Conservation (phyloP, 2,888 invertebrate species). For the Cabera pusaria region DNA sequence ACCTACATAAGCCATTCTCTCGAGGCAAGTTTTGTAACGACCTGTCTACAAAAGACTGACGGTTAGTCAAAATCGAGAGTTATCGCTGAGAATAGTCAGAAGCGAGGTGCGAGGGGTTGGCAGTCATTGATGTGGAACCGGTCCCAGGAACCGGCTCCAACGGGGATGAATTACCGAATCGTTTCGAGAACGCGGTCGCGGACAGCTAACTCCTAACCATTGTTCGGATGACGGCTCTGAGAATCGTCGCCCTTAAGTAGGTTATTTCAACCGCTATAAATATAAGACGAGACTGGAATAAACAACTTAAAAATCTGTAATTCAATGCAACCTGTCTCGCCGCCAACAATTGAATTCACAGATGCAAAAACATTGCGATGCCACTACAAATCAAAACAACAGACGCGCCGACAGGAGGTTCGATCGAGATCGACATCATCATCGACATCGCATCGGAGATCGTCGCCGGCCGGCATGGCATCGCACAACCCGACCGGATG, state of each 20-base stretch:
- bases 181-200: conserved; percentile 54
- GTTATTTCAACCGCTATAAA: conserved; percentile 11
- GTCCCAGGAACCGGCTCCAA: conserved; percentile 69
- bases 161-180: conserved; percentile 74
- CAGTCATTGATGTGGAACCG: conserved; percentile 80
- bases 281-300: conserved; percentile 11
- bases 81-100: conserved; percentile 51
- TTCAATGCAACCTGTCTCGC: conserved; percentile 30
- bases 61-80: conserved; percentile 66
- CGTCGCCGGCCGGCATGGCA: conserved; percentile 12
- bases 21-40: conserved; percentile 26
- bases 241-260: conserved; percentile 17
- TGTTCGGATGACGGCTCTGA: conserved; percentile 31
- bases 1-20: conserved; percentile 8
- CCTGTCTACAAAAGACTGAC: conserved; percentile 30
- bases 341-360: conserved; percentile 47
- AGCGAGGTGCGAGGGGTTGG: conserved; percentile 61
- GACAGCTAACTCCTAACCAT: conserved; percentile 38
- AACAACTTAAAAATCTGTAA: conserved; percentile 20
- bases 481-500: conserved; percentile 56
- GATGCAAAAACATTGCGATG: conserved; percentile 59
- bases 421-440: conserved; percentile 68
- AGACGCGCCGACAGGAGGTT: conserved; percentile 76
- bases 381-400: conserved; percentile 74
- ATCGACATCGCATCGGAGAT: conserved; percentile 42